These are phyloP conservation scores for Allacma fusca DNA, from an alignment of 2,888 invertebrate species.

Conservation along the genomic window DNA sequence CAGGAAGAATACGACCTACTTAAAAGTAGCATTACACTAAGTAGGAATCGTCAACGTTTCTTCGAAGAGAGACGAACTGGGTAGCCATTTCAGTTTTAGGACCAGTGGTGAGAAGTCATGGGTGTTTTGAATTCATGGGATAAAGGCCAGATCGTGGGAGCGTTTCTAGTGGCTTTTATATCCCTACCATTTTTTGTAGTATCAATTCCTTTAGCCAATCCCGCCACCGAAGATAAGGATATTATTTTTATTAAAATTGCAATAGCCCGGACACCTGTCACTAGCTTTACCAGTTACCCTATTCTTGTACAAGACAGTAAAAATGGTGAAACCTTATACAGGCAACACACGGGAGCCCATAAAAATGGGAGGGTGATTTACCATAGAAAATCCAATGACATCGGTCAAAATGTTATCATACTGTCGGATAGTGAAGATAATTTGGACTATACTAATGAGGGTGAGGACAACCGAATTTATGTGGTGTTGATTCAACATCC, in stretches of 20 bases:
- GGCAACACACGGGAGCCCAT: background rate
- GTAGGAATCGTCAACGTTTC: no score
- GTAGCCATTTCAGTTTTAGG: no score
- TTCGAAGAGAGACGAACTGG: no score
- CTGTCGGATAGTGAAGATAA: background rate
- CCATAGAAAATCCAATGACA: background rate
- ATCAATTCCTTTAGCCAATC: no score
- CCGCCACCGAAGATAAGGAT: no score
- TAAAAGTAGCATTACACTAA: no score
- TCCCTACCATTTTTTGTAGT: no score
- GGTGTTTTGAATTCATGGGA: no score
- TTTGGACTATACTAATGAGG: constrained; percentile 20
- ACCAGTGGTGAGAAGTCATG: no score
- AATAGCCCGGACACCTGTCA: background rate
- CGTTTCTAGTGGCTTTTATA: no score
- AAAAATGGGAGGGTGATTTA: background rate
- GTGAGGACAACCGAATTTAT: background rate
- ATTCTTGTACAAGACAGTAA: background rate
- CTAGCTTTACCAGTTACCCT: background rate
- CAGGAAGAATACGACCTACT: no score
- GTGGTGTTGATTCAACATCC: constrained; percentile 18
- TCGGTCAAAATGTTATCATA: background rate
- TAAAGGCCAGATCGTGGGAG: no score
- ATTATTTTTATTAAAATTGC: background rate
- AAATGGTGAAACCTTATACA: background rate